Evolutionary conservation across 2,113 vertebrate species (phyloP), one percentile per base, ranked within the genome.

Genomic region (Microtus ochrogaster): DNA sequence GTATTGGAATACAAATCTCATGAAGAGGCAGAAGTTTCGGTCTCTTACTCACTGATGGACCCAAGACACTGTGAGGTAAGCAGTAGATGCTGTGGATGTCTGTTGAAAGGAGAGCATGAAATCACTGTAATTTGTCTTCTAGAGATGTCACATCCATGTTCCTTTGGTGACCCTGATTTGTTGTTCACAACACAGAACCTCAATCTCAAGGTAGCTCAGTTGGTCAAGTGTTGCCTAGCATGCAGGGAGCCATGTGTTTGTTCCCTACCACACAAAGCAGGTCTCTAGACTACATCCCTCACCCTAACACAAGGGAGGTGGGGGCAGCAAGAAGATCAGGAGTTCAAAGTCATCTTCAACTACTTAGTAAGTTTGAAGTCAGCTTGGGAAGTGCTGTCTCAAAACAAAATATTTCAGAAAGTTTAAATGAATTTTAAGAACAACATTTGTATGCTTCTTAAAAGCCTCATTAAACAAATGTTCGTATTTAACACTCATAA

Each of bases 331-430:
- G 28, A 47, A 47, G 61, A 66, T 66, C 26, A 66, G 61, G 19
- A 66, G 39, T 33, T 66, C 81, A 65, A 84, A 44, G 4, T 28
- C 58, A 83, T 41, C 39, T 16, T 66, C 28, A 65, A 26, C 82
- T 47, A 22, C 39, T 47, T 33, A 26, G 3, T 63, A 33, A 74
- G 11, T 28, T 11, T 66, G 61, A 66, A 66, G 28, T 41, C 82
- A 66, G 28, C 9, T 47, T 85, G 16, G 26, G 16, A 44, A 19
- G 28, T 33, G 4, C 24, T 61, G 28, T 33, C 82, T 85, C 28
- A 21, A 78, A 66, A 70, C 17, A 70, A 91, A 83, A 52, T 78
- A 96, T 84, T 52, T 84, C 52, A 74, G 30, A 94, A 94, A 94
- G 26, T 66, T 74, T 74, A 96, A 73, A 74, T 79, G 26, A 94